Base-by-base conservation (phyloP, 2,888 invertebrate genomes). In the Parasteatoda lunata region DNA sequence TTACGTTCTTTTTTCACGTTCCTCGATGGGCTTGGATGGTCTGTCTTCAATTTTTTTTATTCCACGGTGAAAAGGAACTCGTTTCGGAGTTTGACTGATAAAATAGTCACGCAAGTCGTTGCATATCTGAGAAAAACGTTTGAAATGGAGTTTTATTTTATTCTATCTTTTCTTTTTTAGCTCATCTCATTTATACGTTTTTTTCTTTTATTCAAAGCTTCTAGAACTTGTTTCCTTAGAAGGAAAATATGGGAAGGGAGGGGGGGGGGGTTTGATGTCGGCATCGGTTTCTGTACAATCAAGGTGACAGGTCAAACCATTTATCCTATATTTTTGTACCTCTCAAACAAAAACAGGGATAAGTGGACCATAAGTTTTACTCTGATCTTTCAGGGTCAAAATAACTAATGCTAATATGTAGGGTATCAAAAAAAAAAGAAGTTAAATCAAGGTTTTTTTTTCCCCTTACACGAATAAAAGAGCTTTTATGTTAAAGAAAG, bases 51-150 rank as follows among this genome's bases (percentile, higher is more conserved):
- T 76, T 52, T 48, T 70, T 72, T 79, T 48, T 73, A 68, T 68
- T 54, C n/a, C 15, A 65, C 65, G 15, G 72, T 9, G n/a, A 77
- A 47, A 30, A 68, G 15, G 78, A 70, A 78, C 72, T 72, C 72
- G 71, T 80, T 49, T 49, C 49, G 79, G 54, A 80, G 73, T 73
- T 52, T 59, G 65, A 52, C 75, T 75, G 75, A 69, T 75, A 81
- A 81, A 81, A 81, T 66, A 69, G 81, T 69, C 81, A 81, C 75
- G 81, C 68, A 59, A 69, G 59, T 59, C 81, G 68, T 69, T 81
- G 59, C 59, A 59, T 59, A 59, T 59, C 59, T 13, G 59, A 59
- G 59, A 59, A 59, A 59, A 59, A 59, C n/a, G 59, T 59, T n/a
- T 30, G 30, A 59, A 59, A 48, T n/a, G 15, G 49, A 47, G 15